Evolutionary conservation across 2,888 invertebrate species (phyloP), one percentile per base, ranked within the genome.

Genomic region (Sclerodermus sp.): DNA sequence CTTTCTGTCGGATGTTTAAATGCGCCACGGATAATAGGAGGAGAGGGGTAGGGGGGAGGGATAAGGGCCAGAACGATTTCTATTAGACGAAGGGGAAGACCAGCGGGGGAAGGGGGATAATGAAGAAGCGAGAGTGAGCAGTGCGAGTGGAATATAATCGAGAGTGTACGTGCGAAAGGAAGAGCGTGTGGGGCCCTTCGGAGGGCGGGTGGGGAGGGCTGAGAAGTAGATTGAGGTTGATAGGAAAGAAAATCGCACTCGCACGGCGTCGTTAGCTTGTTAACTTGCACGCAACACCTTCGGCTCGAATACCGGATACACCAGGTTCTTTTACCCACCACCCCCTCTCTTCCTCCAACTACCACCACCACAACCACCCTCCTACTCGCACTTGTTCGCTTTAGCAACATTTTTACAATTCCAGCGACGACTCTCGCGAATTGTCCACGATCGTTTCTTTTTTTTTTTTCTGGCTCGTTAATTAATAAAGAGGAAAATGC

Each of bases 261-360:
- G 74, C 72, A 71, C 71, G 71, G 71, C 77, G 71, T 77, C 76
- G 76, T 77, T 76, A 74, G 76, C 77, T 77, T 74, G 77, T 77
- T 77, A 77, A 77, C 73, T 75, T 69, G 76, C 77, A 77, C 77
- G 77, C 77, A 77, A 76, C 77, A 77, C 77, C 74, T 76, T 70
- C 66, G 68, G 68, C 74, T 74, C 71, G 63, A 75, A 74, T 73
- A 74, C 76, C 76, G 76, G 75, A 74, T 76, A 76, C 65, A 68
- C 64, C 66, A 66, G 68, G 51, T 49, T 64, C 60, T 60, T 68
- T 63, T 60, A 55, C 51, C 57, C n/a, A n/a, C n/a, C n/a, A n/a
- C n/a, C 57, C 57, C 57, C 56, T 54, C 53, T 52, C 38, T 23
- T 23, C 23, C 23, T 23, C n/a, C n/a, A n/a, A n/a, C n/a, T n/a